phyloP scores from a whole-genome alignment of 2,113 vertebrate species.

The Anoplopoma fimbria region DNA sequence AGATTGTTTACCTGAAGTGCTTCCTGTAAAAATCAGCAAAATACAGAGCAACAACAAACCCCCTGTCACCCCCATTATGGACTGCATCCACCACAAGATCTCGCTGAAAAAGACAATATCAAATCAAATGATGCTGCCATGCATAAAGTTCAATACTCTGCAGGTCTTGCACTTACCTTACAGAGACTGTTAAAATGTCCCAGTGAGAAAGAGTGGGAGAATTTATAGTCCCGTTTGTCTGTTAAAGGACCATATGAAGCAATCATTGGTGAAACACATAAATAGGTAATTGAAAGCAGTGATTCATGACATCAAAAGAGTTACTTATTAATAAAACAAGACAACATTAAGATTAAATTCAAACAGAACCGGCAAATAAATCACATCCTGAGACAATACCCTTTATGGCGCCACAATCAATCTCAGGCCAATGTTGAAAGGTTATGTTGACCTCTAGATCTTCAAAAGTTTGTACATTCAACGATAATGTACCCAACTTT shows the following conservation, averaged over 20 bases:
- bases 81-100: not conserved
- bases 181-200: not conserved
- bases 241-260: not conserved
- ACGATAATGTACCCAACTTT: rapidly evolving
- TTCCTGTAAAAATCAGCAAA: slow-evolving; percentile 34
- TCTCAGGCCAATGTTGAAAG: not conserved
- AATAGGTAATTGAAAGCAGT: not conserved
- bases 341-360: not conserved
- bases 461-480: not conserved
- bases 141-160: not conserved
- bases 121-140: not conserved
- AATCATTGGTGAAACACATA: not conserved
- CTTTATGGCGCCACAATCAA: slow-evolving; percentile 8
- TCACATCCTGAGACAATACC: slow-evolving; percentile 1
- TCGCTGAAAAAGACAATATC: slow-evolving; percentile 14
- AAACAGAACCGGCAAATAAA: not conserved
- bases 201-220: not conserved
- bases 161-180: slow-evolving; percentile 9
- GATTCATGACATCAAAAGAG: not conserved
- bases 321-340: slow-evolving; percentile 46
- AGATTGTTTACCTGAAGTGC: slow-evolving; percentile 47
- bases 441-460: not conserved
- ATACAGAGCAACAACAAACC: slow-evolving; percentile 26
- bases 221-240: slow-evolving; percentile 37
- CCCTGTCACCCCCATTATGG: slow-evolving; percentile 17